A percentile compares a stretch with the other conserved stretches of the same genome.
Evolutionary conservation across 35 echinoderm and acorn worm genomes (phyloP).

Genomic region (Apostichopus japonicus): DNA sequence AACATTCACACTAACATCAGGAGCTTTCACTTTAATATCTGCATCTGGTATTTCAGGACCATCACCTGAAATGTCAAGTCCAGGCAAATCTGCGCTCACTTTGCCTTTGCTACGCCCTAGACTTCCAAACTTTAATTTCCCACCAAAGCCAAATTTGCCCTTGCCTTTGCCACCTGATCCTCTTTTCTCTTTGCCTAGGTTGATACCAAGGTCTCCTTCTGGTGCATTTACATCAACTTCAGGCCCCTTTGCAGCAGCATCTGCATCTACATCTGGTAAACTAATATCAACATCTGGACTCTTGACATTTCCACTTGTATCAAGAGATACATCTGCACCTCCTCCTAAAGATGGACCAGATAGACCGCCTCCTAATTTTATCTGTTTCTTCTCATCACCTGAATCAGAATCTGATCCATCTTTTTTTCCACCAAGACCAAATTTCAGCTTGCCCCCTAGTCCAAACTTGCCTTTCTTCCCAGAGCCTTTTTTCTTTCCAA

Average conservation of each 20-base stretch:
- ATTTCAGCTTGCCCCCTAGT: constrained; percentile 59
- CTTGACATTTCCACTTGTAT: constrained; percentile 29
- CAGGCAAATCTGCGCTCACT: constrained; percentile 48
- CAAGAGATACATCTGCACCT: neutral
- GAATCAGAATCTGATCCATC: constrained; percentile 52
- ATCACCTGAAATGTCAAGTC: constrained; percentile 41
- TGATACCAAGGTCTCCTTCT: constrained; percentile 51
- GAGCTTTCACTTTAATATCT: constrained; percentile 58
- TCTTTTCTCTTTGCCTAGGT: constrained; percentile 53
- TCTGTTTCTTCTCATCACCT: constrained; percentile 38
- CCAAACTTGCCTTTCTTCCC: constrained; percentile 55
- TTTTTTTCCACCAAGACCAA: constrained; percentile 51
- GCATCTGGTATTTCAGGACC: constrained; percentile 58
- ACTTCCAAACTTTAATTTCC: constrained; percentile 69
- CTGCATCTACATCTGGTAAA: constrained; percentile 31
- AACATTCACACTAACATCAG: constrained; percentile 39
- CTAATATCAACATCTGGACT: constrained; percentile 39
- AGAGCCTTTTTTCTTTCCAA: constrained; percentile 73
- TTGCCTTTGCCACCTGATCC: constrained; percentile 66
- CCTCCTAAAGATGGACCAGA: constrained; percentile 4
- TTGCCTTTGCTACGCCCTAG: constrained; percentile 51
- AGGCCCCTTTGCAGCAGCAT: constrained; percentile 60
- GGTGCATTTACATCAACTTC: constrained; percentile 47
- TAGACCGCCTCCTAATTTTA: neutral
- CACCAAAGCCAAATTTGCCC: constrained; percentile 73